phyloP scores from a whole-genome alignment of 2,113 vertebrate genomes.

The Limnothrissa miodon region DNA sequence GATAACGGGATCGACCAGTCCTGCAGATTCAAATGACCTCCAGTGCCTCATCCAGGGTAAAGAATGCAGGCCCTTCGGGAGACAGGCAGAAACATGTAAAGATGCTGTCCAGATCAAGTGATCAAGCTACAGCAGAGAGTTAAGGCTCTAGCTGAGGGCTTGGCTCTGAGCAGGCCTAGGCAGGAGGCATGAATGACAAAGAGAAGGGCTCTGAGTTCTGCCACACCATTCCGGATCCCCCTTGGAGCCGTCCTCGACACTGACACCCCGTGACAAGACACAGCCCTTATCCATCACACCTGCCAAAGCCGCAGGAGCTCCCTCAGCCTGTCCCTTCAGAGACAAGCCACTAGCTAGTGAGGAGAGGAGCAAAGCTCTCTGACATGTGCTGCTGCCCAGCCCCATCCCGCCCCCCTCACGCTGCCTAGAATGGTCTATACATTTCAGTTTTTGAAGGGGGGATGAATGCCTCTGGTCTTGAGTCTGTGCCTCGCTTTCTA shows the following conservation, averaged over 20 bases:
- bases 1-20: background rate
- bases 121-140: background rate
- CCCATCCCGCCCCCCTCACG: background rate
- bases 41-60: background rate
- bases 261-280: conserved; percentile 1
- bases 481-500: background rate
- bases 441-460: background rate
- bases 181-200: background rate
- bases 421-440: background rate
- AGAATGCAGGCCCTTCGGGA: background rate
- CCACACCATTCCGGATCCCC: background rate
- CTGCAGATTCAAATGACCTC: background rate
- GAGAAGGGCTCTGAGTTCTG: background rate
- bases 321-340: background rate
- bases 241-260: background rate
- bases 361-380: background rate
- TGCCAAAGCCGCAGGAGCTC: background rate
- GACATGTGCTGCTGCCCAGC: background rate
- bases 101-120: background rate
- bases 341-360: background rate
- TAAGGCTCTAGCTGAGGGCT: background rate
- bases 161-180: background rate
- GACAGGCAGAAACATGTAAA: background rate
- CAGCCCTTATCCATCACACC: conserved; percentile 4
- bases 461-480: background rate